These are phyloP conservation scores for Eupithecia pulchellata DNA, from an alignment of 2,888 invertebrate genomes.

Conservation along the genomic window DNA sequence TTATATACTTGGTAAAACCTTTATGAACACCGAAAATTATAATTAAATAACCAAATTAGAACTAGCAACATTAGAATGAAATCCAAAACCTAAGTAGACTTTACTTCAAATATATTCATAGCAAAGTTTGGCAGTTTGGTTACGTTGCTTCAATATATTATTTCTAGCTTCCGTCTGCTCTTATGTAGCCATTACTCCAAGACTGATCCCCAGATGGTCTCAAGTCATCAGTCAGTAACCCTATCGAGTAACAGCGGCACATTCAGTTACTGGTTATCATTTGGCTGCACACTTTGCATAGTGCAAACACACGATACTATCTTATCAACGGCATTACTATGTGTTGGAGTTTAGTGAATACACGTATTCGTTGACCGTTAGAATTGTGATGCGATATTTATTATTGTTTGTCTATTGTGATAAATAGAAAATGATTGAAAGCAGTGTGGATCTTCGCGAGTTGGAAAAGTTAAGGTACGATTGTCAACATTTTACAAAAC, in stretches of 20 bases:
- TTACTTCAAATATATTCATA: not conserved
- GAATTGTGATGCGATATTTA: constrained; percentile 55
- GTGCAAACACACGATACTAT: constrained; percentile 67
- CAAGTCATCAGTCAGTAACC: constrained; percentile 33
- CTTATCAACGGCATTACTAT: constrained; percentile 75
- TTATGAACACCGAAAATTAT: too few species aligned
- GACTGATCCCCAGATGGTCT: not conserved
- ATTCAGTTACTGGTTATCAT: constrained; percentile 59
- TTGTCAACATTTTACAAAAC: not conserved
- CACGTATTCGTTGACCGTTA: constrained; percentile 56
- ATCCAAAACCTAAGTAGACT: not conserved
- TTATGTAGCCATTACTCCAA: not conserved
- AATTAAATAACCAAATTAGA: too few species aligned
- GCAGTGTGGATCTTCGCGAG: constrained; percentile 68
- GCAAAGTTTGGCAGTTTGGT: not conserved
- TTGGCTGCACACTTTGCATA: constrained; percentile 63
- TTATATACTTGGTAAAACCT: too few species aligned
- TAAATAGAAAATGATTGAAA: constrained; percentile 63
- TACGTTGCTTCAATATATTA: not conserved
- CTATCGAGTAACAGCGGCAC: constrained; percentile 49
- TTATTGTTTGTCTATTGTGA: constrained; percentile 35
- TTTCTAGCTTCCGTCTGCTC: not conserved
- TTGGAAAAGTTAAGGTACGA: constrained; percentile 74
- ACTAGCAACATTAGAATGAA: not conserved
- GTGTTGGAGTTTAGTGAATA: constrained; percentile 56